Percentiles rank a stretch among this genome's conserved stretches.
phyloP scores from a whole-genome alignment of 2,888 invertebrate species.

The Alloplasta piceator region DNA sequence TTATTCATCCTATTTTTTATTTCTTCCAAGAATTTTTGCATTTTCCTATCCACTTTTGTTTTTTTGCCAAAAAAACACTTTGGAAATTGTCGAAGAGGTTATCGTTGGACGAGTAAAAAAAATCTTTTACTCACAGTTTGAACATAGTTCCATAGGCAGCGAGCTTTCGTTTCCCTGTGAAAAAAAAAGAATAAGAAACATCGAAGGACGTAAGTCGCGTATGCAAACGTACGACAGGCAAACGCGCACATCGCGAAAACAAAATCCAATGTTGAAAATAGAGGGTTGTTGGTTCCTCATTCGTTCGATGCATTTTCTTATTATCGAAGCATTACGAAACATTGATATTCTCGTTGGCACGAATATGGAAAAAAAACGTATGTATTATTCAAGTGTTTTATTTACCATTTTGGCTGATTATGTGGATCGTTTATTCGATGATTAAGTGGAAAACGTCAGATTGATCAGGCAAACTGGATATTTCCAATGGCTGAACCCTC shows the following conservation, averaged over 20 bases:
- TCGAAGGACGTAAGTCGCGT: constrained; percentile 60
- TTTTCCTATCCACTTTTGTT: too few species aligned
- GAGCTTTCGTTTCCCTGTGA: constrained; percentile 98
- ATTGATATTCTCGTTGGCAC: background rate
- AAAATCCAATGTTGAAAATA: constrained; percentile 46
- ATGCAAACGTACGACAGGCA: background rate
- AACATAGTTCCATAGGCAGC: constrained; percentile 98
- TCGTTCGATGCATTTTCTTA: constrained; percentile 3
- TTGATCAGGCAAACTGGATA: constrained; percentile 58
- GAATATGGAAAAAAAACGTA: background rate
- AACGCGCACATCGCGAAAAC: constrained; percentile 20
- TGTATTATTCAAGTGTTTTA: constrained; percentile 1
- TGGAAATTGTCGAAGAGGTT: constrained; percentile 30
- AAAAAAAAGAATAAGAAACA: constrained; percentile 70
- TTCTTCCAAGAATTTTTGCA: too few species aligned
- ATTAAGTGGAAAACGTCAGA: constrained; percentile 58
- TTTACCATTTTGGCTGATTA: constrained; percentile 54
- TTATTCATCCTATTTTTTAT: too few species aligned
- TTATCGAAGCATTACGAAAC: constrained; percentile 4
- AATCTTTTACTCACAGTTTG: constrained; percentile 85
- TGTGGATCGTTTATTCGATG: constrained; percentile 36
- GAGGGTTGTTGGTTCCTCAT: constrained; percentile 5
- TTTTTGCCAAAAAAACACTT: too few species aligned
- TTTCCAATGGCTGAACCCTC: constrained; percentile 61
- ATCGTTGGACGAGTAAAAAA: constrained; percentile 7